phyloP scores from a whole-genome alignment of 2,113 vertebrate genomes.

The Pygoscelis antarcticus region DNA sequence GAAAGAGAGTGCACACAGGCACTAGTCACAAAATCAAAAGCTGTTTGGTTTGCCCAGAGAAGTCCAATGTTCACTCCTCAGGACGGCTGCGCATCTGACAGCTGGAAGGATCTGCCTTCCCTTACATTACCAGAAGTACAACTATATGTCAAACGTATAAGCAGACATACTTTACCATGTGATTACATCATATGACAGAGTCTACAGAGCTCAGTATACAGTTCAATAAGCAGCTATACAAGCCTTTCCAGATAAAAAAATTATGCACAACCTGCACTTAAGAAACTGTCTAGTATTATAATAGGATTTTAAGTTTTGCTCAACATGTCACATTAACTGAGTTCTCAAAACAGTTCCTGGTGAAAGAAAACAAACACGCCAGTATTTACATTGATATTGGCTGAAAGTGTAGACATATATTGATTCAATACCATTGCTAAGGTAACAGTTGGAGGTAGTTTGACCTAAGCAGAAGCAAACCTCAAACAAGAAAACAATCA shows the following conservation, averaged over 20 bases:
- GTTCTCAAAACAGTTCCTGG: background rate
- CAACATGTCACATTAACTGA: background rate
- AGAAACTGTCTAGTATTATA: background rate
- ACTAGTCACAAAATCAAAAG: background rate
- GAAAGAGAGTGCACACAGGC: fast-evolving
- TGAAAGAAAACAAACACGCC: background rate
- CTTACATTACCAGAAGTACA: too few species aligned
- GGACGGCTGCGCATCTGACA: fast-evolving
- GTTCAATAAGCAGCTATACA: background rate
- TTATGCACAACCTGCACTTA: background rate
- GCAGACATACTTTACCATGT: fast-evolving
- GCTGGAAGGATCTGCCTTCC: background rate
- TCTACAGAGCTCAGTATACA: background rate
- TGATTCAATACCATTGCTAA: background rate
- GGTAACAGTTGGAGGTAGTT: background rate
- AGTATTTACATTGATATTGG: background rate
- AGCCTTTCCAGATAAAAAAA: background rate
- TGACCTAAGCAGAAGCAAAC: background rate
- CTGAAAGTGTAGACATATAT: background rate
- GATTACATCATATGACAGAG: background rate
- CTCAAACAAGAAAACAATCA: background rate
- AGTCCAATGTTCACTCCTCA: background rate
- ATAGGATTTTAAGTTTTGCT: background rate
- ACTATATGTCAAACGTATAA: fast-evolving
- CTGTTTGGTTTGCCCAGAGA: background rate